phyloP scores from a whole-genome alignment of 2,888 invertebrate genomes.

The Isotomurus palustris region DNA sequence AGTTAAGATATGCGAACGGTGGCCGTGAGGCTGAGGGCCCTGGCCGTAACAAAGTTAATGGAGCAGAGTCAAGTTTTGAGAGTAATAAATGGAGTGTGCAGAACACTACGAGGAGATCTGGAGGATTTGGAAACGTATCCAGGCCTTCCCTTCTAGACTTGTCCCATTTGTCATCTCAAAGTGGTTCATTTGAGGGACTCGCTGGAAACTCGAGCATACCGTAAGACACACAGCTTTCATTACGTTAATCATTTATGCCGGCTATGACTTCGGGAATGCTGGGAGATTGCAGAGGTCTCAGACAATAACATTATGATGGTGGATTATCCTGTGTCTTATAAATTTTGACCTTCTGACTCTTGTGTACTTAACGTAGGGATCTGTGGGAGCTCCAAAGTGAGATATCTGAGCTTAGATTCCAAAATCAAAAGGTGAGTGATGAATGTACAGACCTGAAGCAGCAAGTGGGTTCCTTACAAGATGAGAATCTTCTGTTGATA shows the following conservation, averaged over 20 bases:
- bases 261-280: too few relatives aligned
- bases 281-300: too few relatives aligned
- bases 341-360: too few relatives aligned
- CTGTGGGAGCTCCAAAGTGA: conserved; percentile 16
- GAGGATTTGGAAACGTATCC: conserved; percentile 2
- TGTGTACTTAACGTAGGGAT: neutral
- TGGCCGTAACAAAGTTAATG: neutral
- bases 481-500: conserved; percentile 26
- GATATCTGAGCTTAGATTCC: conserved; percentile 34
- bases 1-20: too few relatives aligned
- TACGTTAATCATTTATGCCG: too few relatives aligned
- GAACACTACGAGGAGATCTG: neutral
- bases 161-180: conserved; percentile 8
- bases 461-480: conserved; percentile 23
- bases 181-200: conserved; percentile 11
- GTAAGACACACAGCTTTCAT: too few relatives aligned
- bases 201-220: conserved; percentile 12
- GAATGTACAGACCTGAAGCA: conserved; percentile 21
- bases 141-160: conserved; percentile 2
- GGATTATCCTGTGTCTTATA: too few relatives aligned
- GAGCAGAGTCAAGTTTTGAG: neutral
- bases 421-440: conserved; percentile 25
- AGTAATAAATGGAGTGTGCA: neutral
- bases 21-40: too few relatives aligned
- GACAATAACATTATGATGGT: too few relatives aligned